A percentile compares a stretch with the other conserved stretches of the same genome.
phyloP scores from a whole-genome alignment of 2,888 invertebrate species.

The Eledone cirrhosa region DNA sequence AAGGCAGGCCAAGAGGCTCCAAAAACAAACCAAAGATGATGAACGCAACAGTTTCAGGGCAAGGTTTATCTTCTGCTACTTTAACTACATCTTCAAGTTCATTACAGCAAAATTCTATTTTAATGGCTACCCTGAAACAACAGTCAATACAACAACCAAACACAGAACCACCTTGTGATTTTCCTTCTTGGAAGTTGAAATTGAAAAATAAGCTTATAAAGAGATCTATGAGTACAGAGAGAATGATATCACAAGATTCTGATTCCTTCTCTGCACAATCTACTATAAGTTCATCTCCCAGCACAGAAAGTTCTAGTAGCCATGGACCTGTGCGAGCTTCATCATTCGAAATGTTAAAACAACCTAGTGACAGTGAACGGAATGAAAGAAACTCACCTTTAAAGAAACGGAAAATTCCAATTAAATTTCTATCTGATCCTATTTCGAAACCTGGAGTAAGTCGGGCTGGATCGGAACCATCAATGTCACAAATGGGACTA shows the following conservation, averaged over 20 bases:
- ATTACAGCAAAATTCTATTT: slow-evolving; percentile 19
- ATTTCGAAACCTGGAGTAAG: slow-evolving; percentile 19
- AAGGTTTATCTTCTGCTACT: slow-evolving; percentile 25
- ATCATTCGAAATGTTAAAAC: background rate
- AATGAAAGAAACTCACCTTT: slow-evolving; percentile 30
- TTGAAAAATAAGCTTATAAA: slow-evolving; percentile 64
- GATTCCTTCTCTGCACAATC: slow-evolving; percentile 19
- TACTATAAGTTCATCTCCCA: slow-evolving; percentile 6
- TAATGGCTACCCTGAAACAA: slow-evolving; percentile 34
- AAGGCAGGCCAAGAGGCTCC: slow-evolving; percentile 59
- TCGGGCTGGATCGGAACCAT: slow-evolving; percentile 22
- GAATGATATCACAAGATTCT: slow-evolving; percentile 38
- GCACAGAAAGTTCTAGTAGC: background rate
- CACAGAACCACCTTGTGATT: background rate
- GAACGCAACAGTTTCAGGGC: background rate
- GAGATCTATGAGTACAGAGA: slow-evolving; percentile 61
- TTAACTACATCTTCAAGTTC: slow-evolving; percentile 15
- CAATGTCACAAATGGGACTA: background rate
- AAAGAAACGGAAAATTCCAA: slow-evolving; percentile 27
- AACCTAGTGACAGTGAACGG: slow-evolving; percentile 1
- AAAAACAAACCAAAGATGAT: slow-evolving; percentile 47
- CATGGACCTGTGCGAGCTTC: background rate
- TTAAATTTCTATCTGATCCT: background rate
- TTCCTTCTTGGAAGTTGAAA: slow-evolving; percentile 39
- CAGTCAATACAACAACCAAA: slow-evolving; percentile 35